These are phyloP conservation scores for Acanthaster planci DNA, from an alignment of 35 echinoderm and acorn worm genomes.

Conservation along the genomic window DNA sequence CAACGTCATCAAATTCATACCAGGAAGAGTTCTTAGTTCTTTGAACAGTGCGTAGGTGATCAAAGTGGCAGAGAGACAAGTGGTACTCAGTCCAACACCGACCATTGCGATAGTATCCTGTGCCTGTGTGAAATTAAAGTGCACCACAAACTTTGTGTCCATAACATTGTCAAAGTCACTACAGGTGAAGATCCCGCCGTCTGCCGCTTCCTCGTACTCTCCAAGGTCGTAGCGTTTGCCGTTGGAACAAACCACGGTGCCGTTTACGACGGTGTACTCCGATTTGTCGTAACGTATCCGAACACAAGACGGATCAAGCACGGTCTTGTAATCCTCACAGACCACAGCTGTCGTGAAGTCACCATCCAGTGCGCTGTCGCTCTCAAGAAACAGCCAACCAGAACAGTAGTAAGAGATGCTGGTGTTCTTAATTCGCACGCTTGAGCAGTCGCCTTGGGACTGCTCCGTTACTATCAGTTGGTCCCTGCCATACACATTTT, in stretches of 20 bases:
- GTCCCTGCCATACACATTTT: neutral
- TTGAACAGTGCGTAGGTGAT: conserved; percentile 69
- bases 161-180: conserved; percentile 46
- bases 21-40: conserved; percentile 84
- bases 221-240: conserved; percentile 40
- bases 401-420: conserved; percentile 47
- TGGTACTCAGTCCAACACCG: conserved; percentile 41
- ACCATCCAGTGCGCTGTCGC: neutral
- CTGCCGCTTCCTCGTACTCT: conserved; percentile 46
- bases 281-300: conserved; percentile 62
- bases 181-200: conserved; percentile 59
- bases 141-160: conserved; percentile 55
- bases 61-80: conserved; percentile 64
- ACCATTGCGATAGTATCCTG: conserved; percentile 64
- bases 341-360: conserved; percentile 51
- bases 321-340: conserved; percentile 35
- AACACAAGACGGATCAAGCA: conserved; percentile 45
- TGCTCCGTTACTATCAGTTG: neutral
- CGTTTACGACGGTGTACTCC: conserved; percentile 60
- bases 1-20: conserved; percentile 70
- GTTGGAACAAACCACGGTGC: conserved; percentile 27
- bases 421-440: conserved; percentile 35
- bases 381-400: conserved; percentile 53
- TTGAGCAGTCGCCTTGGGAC: conserved; percentile 21
- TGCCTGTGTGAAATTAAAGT: conserved; percentile 69